A percentile compares a stretch with the other conserved stretches of the same genome.
These are phyloP conservation scores for Epinotia ramella DNA, from an alignment of 2,888 invertebrate species.

Conservation along the genomic window DNA sequence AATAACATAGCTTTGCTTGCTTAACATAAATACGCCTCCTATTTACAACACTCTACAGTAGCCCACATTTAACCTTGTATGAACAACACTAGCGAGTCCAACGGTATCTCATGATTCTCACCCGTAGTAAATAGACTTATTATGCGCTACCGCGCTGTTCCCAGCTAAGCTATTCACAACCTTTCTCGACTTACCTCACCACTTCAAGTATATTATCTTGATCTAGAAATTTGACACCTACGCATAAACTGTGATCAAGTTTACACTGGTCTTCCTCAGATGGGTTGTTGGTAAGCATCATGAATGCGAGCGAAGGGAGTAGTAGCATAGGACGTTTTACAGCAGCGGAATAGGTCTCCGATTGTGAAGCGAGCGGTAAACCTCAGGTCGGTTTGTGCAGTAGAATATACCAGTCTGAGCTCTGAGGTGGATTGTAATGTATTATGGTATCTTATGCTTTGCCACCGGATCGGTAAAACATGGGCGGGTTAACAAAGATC, in stretches of 20 bases:
- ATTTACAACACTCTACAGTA: slow-evolving; percentile 12
- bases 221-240: not conserved
- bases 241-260: not conserved
- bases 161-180: not conserved
- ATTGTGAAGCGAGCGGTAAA: slow-evolving; percentile 6
- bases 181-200: not conserved
- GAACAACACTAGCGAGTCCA: slow-evolving; percentile 4
- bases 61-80: slow-evolving; percentile 4
- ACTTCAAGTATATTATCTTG: not conserved
- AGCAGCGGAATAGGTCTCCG: not conserved
- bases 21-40: slow-evolving; percentile 14
- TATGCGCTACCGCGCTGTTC: not conserved
- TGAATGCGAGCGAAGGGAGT: not conserved
- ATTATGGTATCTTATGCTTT: not conserved
- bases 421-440: slow-evolving; percentile 15
- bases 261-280: not conserved
- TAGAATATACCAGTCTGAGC: slow-evolving; percentile 1
- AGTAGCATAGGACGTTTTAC: not conserved
- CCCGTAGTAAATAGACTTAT: not conserved
- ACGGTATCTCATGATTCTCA: not conserved
- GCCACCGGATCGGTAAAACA: not conserved
- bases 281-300: not conserved
- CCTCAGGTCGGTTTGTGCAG: slow-evolving; percentile 14
- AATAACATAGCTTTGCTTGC: not conserved
- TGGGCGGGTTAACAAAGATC: not conserved